phyloP scores from a whole-genome alignment of 35 echinoderm and acorn worm genomes.

The Apostichopus californicus region DNA sequence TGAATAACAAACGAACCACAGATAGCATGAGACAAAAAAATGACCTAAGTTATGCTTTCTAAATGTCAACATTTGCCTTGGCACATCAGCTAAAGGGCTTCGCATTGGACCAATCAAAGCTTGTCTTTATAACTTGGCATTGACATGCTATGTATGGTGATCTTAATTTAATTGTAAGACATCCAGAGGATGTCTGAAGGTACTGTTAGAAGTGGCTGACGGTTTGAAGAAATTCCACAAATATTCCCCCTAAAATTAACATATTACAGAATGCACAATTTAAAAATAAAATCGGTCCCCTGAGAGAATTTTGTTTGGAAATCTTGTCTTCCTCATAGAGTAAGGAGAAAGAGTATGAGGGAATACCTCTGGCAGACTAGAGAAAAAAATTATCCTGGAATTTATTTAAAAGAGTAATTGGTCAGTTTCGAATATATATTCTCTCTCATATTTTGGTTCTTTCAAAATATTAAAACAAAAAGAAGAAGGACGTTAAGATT shows the following conservation, averaged over 20 bases:
- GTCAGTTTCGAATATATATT: too few species aligned
- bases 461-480: too few species aligned
- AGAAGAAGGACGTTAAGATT: too few species aligned
- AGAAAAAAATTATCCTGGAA: too few species aligned
- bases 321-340: too few species aligned
- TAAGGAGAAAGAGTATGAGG: too few species aligned
- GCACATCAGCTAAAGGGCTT: background rate
- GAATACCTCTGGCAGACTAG: too few species aligned
- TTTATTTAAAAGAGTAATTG: too few species aligned
- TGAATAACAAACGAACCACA: background rate
- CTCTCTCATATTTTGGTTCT: too few species aligned
- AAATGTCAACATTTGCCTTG: conserved; percentile 4
- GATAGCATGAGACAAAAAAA: background rate
- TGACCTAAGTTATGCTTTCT: background rate
- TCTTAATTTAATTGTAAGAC: background rate
- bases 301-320: too few species aligned
- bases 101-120: background rate
- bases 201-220: background rate
- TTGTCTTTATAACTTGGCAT: background rate
- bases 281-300: too few species aligned
- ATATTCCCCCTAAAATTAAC: background rate
- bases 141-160: background rate
- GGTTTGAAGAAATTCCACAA: background rate
- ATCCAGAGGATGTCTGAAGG: background rate
- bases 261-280: background rate